These are phyloP conservation scores for Micrasema minimum DNA, from an alignment of 1,140 invertebrate species.

Conservation along the genomic window DNA sequence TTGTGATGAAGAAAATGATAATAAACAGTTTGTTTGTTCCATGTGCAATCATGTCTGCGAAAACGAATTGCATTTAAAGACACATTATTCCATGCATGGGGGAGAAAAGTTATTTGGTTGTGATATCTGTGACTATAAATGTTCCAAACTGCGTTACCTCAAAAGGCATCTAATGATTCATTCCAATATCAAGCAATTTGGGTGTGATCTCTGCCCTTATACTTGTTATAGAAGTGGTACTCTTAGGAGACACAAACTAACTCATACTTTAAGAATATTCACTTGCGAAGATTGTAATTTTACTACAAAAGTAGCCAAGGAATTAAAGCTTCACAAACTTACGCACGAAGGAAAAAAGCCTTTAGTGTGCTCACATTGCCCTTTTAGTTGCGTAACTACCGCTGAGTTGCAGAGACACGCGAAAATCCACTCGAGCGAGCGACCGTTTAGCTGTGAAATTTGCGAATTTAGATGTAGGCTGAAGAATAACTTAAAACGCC, in stretches of 20 bases:
- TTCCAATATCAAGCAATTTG: constrained; percentile 61
- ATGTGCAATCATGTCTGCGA: constrained; percentile 14
- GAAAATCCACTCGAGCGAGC: constrained; percentile 36
- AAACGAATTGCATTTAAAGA: constrained; percentile 14
- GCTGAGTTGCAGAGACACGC: constrained; percentile 39
- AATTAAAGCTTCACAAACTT: constrained; percentile 52
- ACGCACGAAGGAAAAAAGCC: constrained; percentile 48
- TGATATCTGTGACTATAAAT: constrained; percentile 18
- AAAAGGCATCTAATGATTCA: constrained; percentile 24
- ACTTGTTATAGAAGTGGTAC: constrained; percentile 54
- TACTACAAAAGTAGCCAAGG: constrained; percentile 59
- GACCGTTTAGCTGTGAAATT: constrained; percentile 27
- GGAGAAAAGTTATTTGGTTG: constrained; percentile 70
- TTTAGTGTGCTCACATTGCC: constrained; percentile 36
- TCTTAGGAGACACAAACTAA: constrained; percentile 62
- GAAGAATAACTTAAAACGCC: constrained; percentile 13
- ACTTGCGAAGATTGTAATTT: constrained; percentile 68
- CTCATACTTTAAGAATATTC: constrained; percentile 67
- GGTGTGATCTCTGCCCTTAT: constrained; percentile 65
- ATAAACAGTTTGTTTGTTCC: constrained; percentile 6
- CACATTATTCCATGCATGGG: constrained; percentile 62
- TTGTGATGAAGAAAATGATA: constrained; percentile 2
- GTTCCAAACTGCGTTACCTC: constrained; percentile 1
- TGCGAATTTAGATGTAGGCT: constrained; percentile 22
- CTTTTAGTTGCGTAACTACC: constrained; percentile 19